These are phyloP conservation scores for Chamaea fasciata DNA, from an alignment of 2,113 vertebrate species.

Conservation along the genomic window DNA sequence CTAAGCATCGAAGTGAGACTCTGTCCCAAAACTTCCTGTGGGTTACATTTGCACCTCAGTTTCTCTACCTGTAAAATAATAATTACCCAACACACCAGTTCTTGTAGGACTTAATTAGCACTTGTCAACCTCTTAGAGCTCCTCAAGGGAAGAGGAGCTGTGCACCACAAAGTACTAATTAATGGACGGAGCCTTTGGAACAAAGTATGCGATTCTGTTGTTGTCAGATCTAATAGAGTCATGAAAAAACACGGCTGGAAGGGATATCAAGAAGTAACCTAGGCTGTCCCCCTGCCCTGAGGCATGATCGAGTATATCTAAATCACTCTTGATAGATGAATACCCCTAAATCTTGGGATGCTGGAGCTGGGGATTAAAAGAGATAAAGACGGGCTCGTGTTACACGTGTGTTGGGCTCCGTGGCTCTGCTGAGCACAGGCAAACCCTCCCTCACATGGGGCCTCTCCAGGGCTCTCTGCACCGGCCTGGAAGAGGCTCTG, in stretches of 20 bases:
- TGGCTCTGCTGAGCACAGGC: not conserved
- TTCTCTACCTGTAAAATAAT: constrained; percentile 65
- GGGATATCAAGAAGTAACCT: constrained; percentile 44
- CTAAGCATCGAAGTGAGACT: not conserved
- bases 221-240: constrained; percentile 62
- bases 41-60: constrained; percentile 59
- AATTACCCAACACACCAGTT: constrained; percentile 52
- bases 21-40: constrained; percentile 54
- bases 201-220: constrained; percentile 46
- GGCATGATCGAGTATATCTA: constrained; percentile 47
- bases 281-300: constrained; percentile 35
- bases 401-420: not conserved
- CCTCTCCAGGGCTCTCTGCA: not conserved
- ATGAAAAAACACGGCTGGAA: constrained; percentile 39
- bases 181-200: constrained; percentile 55
- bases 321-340: constrained; percentile 49
- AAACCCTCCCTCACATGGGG: not conserved
- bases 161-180: constrained; percentile 59
- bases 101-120: constrained; percentile 64
- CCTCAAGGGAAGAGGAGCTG: constrained; percentile 56
- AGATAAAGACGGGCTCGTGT: not conserved
- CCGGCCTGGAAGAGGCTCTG: not conserved
- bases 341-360: constrained; percentile 7
- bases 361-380: not conserved
- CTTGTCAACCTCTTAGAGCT: constrained; percentile 59